phyloP scores from a whole-genome alignment of 2,888 invertebrate genomes.

The Catocala fraxini region DNA sequence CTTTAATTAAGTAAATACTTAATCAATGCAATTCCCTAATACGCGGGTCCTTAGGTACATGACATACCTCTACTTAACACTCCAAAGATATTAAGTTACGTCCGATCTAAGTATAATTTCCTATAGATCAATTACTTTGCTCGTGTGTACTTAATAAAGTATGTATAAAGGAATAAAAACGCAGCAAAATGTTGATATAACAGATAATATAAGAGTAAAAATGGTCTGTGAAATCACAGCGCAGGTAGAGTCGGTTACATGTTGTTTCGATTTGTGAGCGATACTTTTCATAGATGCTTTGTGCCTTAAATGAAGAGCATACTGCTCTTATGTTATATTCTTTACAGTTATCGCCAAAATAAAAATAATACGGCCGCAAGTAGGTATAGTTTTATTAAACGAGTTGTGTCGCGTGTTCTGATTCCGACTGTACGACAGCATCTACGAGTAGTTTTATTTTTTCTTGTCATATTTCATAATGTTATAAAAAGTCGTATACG shows the following conservation, averaged over 20 bases:
- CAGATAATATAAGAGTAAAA: neutral
- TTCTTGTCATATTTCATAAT: slow-evolving; percentile 22
- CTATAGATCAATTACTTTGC: no score
- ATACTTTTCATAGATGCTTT: no score
- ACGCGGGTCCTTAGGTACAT: no score
- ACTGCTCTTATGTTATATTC: neutral
- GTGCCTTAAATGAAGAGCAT: neutral
- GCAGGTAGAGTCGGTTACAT: neutral
- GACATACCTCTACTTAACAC: no score
- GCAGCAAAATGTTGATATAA: neutral
- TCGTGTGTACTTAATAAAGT: no score
- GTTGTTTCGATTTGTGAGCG: neutral
- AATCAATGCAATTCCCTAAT: no score
- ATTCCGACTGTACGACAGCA: slow-evolving; percentile 7
- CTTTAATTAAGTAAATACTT: no score
- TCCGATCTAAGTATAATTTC: no score
- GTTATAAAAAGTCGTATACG: neutral
- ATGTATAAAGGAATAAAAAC: no score
- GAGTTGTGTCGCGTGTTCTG: slow-evolving; percentile 13
- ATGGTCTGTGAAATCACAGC: neutral
- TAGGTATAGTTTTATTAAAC: slow-evolving; percentile 10
- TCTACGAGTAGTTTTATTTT: slow-evolving; percentile 14
- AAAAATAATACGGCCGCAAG: slow-evolving; percentile 2
- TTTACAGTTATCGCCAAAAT: neutral
- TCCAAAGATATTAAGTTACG: no score